Conservation (phyloP, 2,113 vertebrate genomes). For the Oncorhynchus gorbuscha region DNA sequence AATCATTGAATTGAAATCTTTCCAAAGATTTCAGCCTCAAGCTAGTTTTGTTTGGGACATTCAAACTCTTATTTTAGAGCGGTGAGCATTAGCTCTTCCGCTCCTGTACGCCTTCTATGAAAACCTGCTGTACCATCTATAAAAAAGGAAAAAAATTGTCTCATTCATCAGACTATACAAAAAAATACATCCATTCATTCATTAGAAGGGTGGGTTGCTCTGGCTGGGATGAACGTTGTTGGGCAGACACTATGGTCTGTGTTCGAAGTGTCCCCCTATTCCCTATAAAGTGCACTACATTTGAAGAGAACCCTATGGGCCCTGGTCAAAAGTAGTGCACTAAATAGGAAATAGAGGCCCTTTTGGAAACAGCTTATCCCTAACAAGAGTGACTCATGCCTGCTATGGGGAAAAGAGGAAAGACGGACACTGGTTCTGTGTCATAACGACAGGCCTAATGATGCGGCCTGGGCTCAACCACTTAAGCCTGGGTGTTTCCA, state of each 20-base stretch:
- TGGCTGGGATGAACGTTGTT: neutral
- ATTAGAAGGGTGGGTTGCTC: conserved; percentile 20
- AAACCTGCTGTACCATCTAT: conserved; percentile 41
- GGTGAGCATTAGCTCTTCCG: conserved; percentile 30
- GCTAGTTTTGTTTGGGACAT: conserved; percentile 40
- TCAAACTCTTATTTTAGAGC: conserved; percentile 25
- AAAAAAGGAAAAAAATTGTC: conserved; percentile 34
- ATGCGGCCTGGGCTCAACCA: conserved; percentile 46
- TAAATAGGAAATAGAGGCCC: neutral
- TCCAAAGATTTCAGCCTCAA: neutral
- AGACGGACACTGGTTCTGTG: conserved; percentile 46
- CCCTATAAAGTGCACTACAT: too few relatives aligned
- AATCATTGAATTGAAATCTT: too few relatives aligned
- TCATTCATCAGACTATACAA: conserved; percentile 44
- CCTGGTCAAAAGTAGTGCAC: too few relatives aligned
- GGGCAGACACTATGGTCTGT: conserved; percentile 27
- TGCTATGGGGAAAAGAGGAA: conserved; percentile 16
- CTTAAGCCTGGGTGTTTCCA: neutral
- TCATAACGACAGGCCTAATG: conserved; percentile 61
- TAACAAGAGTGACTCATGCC: conserved; percentile 46
- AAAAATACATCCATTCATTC: conserved; percentile 16
- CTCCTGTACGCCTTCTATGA: conserved; percentile 9
- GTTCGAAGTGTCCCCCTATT: too few relatives aligned
- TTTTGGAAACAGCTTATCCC: conserved; percentile 42
- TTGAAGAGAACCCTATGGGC: too few relatives aligned